Conservation (phyloP, 2,888 invertebrate species). For the Trachelus troglodyta region DNA sequence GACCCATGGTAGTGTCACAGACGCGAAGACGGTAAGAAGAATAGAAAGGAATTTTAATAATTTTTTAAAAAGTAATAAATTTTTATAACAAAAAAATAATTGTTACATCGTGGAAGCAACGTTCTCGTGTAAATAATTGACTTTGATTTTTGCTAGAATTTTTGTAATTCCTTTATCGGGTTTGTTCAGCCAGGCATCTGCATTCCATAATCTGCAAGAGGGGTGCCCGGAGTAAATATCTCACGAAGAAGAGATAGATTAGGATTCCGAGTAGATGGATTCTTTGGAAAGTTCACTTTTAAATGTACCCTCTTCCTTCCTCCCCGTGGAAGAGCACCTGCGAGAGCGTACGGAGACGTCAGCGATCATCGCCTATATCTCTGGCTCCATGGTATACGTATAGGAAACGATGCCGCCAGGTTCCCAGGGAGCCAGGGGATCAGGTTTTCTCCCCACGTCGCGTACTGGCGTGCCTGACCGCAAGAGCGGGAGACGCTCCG, state of each 20-base stretch:
- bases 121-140: background rate
- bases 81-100: background rate
- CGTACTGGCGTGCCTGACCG: conserved; percentile 35
- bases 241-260: background rate
- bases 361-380: background rate
- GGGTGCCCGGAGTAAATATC: background rate
- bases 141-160: background rate
- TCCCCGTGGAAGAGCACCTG: background rate
- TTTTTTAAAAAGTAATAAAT: background rate
- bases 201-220: background rate
- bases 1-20: background rate
- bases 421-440: conserved; percentile 43
- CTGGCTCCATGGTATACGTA: conserved; percentile 1
- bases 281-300: conserved; percentile 13
- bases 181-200: background rate
- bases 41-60: background rate
- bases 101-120: background rate
- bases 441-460: conserved; percentile 46
- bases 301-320: background rate
- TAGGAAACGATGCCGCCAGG: conserved; percentile 27
- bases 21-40: background rate
- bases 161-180: background rate
- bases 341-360: background rate
- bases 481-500: conserved; percentile 14
- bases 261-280: conserved; percentile 1